A percentile compares a stretch with the other conserved stretches of the same genome.
Conservation (phyloP, 2,113 vertebrate species). For the Propithecus coquereli region DNA sequence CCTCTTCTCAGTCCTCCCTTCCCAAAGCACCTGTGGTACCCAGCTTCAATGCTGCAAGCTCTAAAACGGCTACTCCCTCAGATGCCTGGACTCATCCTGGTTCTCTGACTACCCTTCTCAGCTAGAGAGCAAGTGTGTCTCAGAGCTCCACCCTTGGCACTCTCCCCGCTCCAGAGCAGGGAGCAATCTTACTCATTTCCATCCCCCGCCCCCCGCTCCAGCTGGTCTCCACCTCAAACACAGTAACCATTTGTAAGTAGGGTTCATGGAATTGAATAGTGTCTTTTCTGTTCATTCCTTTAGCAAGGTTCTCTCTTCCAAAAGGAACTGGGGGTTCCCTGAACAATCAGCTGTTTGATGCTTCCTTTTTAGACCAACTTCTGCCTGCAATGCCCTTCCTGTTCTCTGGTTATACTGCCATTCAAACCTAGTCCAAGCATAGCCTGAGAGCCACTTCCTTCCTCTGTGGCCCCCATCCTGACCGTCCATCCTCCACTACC, state of each 20-base stretch:
- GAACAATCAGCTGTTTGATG: too few relatives aligned
- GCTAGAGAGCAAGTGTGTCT: too few relatives aligned
- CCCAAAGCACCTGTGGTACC: neutral
- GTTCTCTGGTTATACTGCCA: neutral
- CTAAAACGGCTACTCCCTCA: neutral
- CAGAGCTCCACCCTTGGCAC: neutral
- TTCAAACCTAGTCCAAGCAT: neutral
- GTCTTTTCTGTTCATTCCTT: neutral
- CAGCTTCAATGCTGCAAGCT: neutral
- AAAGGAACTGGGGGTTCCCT: neutral
- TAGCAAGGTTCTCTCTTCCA: neutral
- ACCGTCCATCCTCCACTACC: too few relatives aligned
- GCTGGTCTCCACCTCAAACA: neutral
- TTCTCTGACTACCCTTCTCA: neutral
- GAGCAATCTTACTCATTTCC: neutral
- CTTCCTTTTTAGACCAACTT: neutral
- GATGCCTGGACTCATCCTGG: too few relatives aligned
- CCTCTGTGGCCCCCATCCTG: neutral
- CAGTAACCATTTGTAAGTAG: fast-evolving
- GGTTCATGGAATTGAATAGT: fast-evolving
- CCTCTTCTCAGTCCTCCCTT: neutral
- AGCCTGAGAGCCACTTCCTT: neutral
- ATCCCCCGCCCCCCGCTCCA: neutral
- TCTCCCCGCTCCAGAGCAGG: neutral
- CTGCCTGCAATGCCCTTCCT: neutral